phyloP scores from a whole-genome alignment of 2,797 vertebrate genomes.

The Botia kubotai region DNA sequence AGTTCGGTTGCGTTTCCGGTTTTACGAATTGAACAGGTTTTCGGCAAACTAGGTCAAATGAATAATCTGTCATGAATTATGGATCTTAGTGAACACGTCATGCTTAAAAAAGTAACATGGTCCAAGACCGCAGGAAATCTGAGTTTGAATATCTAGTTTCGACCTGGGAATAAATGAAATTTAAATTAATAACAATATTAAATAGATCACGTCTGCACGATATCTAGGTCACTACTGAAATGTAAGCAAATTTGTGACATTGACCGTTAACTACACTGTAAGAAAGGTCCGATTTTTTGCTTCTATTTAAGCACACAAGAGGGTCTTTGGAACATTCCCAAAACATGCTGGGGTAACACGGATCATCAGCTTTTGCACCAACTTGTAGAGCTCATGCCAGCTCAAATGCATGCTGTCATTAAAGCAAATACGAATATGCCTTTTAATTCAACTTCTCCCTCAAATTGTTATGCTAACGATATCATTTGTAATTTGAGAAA shows the following conservation, averaged over 20 bases:
- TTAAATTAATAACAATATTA: no score
- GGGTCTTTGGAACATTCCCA: no score
- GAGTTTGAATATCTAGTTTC: not conserved
- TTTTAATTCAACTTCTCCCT: not conserved
- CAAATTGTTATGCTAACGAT: not conserved
- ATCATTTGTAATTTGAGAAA: not conserved
- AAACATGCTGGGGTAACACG: no score
- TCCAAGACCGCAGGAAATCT: not conserved
- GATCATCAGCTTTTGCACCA: no score
- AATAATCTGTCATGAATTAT: slow-evolving; percentile 8
- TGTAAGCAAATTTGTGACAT: no score
- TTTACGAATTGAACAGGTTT: not conserved
- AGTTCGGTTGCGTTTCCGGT: not conserved
- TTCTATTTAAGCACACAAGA: no score
- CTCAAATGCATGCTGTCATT: not conserved
- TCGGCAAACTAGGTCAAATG: slow-evolving; percentile 15
- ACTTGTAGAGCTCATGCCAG: not conserved
- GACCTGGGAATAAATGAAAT: not conserved
- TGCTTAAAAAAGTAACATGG: not conserved
- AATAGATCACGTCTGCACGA: no score
- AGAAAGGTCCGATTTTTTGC: no score
- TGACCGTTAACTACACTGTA: no score
- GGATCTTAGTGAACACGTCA: not conserved
- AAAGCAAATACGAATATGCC: not conserved
- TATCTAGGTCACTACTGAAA: no score